A percentile compares a stretch with the other conserved stretches of the same genome.
These are phyloP conservation scores for Zootoca vivipara DNA, from an alignment of 2,113 vertebrate genomes.

Conservation along the genomic window DNA sequence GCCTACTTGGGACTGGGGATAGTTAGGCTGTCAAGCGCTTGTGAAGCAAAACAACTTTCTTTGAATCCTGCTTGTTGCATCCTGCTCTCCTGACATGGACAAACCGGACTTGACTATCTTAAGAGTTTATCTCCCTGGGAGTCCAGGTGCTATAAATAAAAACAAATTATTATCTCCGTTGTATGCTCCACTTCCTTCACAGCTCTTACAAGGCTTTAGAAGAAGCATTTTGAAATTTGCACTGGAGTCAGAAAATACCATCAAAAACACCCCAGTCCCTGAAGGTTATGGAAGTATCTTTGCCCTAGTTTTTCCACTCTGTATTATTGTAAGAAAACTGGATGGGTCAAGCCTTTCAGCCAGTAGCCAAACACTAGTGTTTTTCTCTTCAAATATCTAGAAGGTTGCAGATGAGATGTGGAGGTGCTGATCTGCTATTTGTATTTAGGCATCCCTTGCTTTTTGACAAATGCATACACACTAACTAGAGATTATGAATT, in stretches of 20 bases:
- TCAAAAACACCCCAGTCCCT: not conserved
- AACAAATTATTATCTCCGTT: constrained; percentile 23
- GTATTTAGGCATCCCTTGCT: not conserved
- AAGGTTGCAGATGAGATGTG: not conserved
- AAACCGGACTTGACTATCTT: not conserved
- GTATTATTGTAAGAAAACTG: not conserved
- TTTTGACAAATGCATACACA: not conserved
- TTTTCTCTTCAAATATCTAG: not conserved
- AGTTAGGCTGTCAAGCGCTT: not conserved
- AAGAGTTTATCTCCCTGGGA: constrained; percentile 1
- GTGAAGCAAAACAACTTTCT: not conserved
- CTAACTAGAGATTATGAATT: not conserved
- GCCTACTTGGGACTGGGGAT: not conserved
- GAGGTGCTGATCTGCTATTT: not conserved
- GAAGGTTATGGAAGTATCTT: constrained; percentile 20
- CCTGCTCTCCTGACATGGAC: not conserved
- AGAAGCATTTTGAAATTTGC: constrained; percentile 1
- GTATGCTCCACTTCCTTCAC: constrained; percentile 26
- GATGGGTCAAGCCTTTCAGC: not conserved
- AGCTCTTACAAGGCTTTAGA: constrained; percentile 18
- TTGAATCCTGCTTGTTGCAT: not conserved
- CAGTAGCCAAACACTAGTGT: not conserved
- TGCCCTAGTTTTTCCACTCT: not conserved
- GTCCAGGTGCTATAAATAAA: constrained; percentile 19
- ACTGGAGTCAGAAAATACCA: not conserved